Conservation (phyloP, 2,797 vertebrate species). For the Lateolabrax maculatus region DNA sequence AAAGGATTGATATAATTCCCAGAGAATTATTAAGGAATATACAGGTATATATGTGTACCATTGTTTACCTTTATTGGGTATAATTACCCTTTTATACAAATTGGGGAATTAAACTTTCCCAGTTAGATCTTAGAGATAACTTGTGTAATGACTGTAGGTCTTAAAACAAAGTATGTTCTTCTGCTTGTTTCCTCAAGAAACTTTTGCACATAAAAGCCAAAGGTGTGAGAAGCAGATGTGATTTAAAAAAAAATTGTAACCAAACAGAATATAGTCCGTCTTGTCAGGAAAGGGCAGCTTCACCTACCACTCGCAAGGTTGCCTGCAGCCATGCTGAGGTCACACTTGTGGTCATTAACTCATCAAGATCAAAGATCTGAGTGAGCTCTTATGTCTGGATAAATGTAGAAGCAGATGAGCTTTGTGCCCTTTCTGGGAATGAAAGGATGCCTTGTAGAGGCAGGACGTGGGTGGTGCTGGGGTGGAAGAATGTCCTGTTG, state of each 20-base stretch:
- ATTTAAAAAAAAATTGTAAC: conserved; percentile 35
- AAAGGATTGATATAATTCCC: conserved; percentile 38
- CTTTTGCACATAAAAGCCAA: conserved; percentile 75
- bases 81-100: conserved; percentile 58
- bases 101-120: conserved; percentile 16
- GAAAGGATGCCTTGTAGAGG: conserved; percentile 62
- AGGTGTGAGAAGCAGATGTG: conserved; percentile 37
- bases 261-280: conserved; percentile 52
- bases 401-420: conserved; percentile 55
- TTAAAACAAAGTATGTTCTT: conserved; percentile 31
- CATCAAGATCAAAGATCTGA: conserved; percentile 46
- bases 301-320: not conserved
- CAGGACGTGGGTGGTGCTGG: conserved; percentile 51
- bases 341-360: conserved; percentile 18
- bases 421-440: conserved; percentile 72
- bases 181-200: conserved; percentile 50
- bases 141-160: conserved; percentile 38
- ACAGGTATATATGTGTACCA: conserved; percentile 59
- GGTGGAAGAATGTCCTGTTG: conserved; percentile 77
- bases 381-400: conserved; percentile 18
- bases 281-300: conserved; percentile 31
- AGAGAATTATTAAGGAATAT: conserved; percentile 57
- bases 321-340: conserved; percentile 10
- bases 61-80: conserved; percentile 66
- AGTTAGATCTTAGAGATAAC: conserved; percentile 26